Evolutionary conservation across 2,113 vertebrate genomes (phyloP).

Genomic region (Colius striatus): DNA sequence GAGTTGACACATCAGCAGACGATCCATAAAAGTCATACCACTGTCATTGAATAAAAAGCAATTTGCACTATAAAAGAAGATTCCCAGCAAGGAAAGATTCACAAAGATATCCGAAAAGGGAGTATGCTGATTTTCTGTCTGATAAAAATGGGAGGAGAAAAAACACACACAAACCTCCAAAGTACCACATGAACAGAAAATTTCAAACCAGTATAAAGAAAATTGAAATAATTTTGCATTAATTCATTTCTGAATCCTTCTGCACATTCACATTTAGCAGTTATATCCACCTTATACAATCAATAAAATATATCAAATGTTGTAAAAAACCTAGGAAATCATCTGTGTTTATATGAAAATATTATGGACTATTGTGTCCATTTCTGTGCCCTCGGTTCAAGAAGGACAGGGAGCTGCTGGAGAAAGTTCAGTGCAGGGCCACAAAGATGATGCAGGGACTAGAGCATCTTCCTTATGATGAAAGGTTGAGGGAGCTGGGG

Average conservation of each 20-base stretch:
- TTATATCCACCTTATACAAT: background rate
- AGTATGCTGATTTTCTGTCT: background rate
- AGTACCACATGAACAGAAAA: background rate
- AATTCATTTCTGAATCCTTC: background rate
- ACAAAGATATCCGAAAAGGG: background rate
- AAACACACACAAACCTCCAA: background rate
- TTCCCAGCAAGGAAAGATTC: background rate
- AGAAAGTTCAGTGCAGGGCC: too few relatives aligned
- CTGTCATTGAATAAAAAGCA: background rate
- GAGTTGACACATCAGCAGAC: background rate
- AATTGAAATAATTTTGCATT: background rate
- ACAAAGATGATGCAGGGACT: too few relatives aligned
- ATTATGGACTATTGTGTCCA: too few relatives aligned
- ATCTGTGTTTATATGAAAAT: background rate
- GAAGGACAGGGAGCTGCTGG: too few relatives aligned
- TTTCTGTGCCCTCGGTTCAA: too few relatives aligned
- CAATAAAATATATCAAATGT: background rate
- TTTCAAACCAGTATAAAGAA: background rate
- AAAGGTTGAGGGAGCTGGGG: too few relatives aligned
- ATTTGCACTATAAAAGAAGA: conserved; percentile 12
- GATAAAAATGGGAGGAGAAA: background rate
- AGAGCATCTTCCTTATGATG: too few relatives aligned
- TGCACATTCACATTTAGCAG: background rate
- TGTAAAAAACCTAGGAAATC: background rate
- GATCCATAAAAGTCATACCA: background rate